A percentile compares a stretch with the other conserved stretches of the same genome.
Conservation (phyloP, 2,888 invertebrate species). For the Eilema griseolum region DNA sequence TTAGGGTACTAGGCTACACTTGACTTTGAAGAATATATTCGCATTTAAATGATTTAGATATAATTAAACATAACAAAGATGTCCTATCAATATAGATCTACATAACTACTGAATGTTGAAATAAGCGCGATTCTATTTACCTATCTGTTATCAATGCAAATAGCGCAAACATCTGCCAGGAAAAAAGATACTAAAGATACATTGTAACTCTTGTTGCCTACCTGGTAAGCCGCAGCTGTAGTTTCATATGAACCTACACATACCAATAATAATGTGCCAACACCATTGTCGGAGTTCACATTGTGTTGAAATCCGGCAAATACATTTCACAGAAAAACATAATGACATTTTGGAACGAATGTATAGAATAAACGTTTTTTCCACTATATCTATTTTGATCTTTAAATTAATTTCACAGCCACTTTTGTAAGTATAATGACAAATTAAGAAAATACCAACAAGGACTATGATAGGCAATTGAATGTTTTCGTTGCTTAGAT, state of each 20-base stretch:
- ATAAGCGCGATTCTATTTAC: slow-evolving; percentile 7
- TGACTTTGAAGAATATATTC: background rate
- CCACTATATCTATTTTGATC: slow-evolving; percentile 24
- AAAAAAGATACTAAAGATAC: slow-evolving; percentile 42
- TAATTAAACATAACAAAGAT: background rate
- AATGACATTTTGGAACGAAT: slow-evolving; percentile 32
- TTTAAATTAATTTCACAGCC: background rate
- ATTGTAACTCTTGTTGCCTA: slow-evolving; percentile 41
- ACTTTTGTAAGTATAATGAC: background rate
- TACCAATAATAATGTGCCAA: slow-evolving; percentile 53
- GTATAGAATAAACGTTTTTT: slow-evolving; percentile 25
- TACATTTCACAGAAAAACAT: slow-evolving; percentile 53
- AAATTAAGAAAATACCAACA: background rate
- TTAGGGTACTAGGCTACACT: background rate
- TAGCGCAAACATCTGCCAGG: slow-evolving; percentile 45
- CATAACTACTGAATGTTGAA: slow-evolving; percentile 24
- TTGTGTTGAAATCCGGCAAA: slow-evolving; percentile 62
- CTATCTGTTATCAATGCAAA: slow-evolving; percentile 38
- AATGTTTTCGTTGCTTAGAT: slow-evolving; percentile 57
- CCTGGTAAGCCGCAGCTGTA: slow-evolving; percentile 69
- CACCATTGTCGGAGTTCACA: slow-evolving; percentile 58
- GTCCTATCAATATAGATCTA: background rate
- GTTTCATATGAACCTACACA: slow-evolving; percentile 51
- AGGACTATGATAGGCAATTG: slow-evolving; percentile 18
- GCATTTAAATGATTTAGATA: background rate